These are phyloP conservation scores for Tauraco hartlaubi DNA, from an alignment of 2,797 vertebrate species.

Conservation along the genomic window DNA sequence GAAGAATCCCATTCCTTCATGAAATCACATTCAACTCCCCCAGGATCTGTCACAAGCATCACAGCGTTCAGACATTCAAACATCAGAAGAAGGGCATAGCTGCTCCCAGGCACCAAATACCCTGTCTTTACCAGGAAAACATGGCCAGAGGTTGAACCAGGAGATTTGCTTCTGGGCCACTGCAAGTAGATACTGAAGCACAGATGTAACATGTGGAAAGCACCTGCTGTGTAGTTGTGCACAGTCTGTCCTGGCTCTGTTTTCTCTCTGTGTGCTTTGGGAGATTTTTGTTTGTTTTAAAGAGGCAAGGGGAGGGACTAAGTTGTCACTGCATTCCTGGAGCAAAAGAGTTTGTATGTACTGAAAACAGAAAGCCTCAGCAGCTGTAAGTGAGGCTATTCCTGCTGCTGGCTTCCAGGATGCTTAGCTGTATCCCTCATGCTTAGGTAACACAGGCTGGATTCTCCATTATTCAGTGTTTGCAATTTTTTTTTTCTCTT, in stretches of 20 bases:
- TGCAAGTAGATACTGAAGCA: neutral
- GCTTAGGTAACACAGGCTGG: neutral
- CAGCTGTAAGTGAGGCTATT: neutral
- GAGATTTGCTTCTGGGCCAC: neutral
- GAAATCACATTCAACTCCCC: neutral
- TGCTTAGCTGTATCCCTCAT: fast-evolving
- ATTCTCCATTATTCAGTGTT: neutral
- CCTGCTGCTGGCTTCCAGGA: neutral
- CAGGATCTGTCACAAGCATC: neutral
- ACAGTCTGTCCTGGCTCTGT: neutral
- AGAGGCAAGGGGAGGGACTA: neutral
- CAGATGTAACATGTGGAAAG: neutral
- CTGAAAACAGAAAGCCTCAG: neutral
- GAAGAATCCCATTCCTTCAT: neutral
- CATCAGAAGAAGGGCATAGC: neutral
- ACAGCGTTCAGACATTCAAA: neutral
- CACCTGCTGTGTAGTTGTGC: neutral
- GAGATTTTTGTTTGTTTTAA: neutral
- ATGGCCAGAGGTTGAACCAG: neutral
- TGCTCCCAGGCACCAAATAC: neutral
- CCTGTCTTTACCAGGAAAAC: neutral
- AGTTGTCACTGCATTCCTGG: neutral
- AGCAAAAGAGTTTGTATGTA: neutral
- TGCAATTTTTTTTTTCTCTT: neutral
- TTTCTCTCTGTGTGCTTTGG: neutral